Conservation (phyloP, 2,797 vertebrate genomes). For the Spinibarbus caldwelli region DNA sequence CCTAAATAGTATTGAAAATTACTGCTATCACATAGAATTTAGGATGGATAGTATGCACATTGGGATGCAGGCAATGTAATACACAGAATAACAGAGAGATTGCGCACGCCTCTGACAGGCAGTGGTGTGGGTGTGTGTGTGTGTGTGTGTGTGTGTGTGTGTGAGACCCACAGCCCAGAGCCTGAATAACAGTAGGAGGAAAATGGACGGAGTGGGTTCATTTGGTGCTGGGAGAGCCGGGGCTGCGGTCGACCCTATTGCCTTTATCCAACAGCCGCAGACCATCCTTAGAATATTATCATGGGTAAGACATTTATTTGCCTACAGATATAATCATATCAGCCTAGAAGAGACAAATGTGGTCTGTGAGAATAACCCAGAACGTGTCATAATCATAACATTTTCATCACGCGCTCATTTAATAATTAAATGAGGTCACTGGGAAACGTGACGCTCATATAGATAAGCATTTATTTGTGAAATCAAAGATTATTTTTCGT, state of each 20-base stretch:
- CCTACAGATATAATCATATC: background rate
- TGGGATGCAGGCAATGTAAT: no score
- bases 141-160: slow-evolving; percentile 16
- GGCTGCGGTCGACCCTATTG: slow-evolving; percentile 84
- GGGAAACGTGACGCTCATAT: background rate
- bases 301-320: slow-evolving; percentile 84
- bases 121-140: background rate
- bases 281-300: slow-evolving; percentile 88
- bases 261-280: slow-evolving; percentile 90
- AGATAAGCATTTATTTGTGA: background rate
- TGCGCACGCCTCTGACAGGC: slow-evolving; percentile 49
- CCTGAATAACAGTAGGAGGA: slow-evolving; percentile 63
- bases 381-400: background rate
- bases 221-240: slow-evolving; percentile 93
- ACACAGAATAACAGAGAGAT: slow-evolving; percentile 15
- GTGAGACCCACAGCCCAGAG: slow-evolving; percentile 63
- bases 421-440: background rate
- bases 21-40: no score
- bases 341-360: background rate
- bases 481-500: background rate
- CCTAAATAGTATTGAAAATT: no score
- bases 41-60: no score
- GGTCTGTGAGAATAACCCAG: background rate
- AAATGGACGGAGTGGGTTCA: slow-evolving; percentile 95
- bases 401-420: background rate